These are phyloP conservation scores for Eumeta japonica DNA, from an alignment of 1,140 invertebrate species.

Conservation along the genomic window DNA sequence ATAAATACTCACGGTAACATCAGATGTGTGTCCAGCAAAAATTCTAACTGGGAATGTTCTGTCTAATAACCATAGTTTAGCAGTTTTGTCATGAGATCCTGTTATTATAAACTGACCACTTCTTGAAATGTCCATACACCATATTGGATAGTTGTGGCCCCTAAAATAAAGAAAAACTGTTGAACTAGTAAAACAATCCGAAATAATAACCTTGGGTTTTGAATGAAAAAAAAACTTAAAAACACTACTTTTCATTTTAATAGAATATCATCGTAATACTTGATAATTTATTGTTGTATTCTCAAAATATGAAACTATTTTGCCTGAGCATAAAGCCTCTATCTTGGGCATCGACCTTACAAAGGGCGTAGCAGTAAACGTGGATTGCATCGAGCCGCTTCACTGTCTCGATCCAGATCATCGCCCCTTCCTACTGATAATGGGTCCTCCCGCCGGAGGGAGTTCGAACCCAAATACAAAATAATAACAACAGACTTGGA, in stretches of 20 bases:
- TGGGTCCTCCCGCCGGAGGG: no score
- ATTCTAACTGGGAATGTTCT: conserved; percentile 75
- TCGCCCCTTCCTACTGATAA: no score
- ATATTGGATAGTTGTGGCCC: conserved; percentile 85
- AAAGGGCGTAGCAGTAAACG: no score
- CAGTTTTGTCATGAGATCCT: conserved; percentile 81
- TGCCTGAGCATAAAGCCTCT: no score
- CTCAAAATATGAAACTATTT: no score
- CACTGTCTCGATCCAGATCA: no score
- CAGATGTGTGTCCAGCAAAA: conserved; percentile 79
- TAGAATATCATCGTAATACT: not conserved
- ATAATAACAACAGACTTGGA: no score
- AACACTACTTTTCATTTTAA: not conserved
- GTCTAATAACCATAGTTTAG: conserved; percentile 82
- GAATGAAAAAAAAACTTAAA: not conserved
- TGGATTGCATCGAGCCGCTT: no score
- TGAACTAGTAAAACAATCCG: conserved; percentile 6
- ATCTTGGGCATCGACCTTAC: no score
- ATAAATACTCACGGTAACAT: conserved; percentile 68
- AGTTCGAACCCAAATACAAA: no score
- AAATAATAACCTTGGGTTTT: not conserved
- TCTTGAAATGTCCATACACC: conserved; percentile 77
- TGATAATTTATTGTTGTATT: not conserved
- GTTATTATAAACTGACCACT: conserved; percentile 75
- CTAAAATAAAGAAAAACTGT: conserved; percentile 40